Conservation (phyloP, 2,888 invertebrate genomes). For the Rhimphoctona megacephalus region DNA sequence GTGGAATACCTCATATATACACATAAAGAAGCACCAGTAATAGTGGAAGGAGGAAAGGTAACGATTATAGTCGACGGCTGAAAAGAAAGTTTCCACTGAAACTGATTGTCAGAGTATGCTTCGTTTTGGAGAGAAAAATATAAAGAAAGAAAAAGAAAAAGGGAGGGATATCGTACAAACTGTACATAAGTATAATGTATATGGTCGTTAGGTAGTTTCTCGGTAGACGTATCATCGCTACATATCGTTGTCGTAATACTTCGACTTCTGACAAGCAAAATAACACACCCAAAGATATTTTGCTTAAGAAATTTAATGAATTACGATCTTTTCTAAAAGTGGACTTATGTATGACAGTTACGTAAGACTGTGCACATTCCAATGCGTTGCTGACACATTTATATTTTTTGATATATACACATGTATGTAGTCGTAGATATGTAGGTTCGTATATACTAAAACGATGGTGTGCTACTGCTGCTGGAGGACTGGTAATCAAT, state of each 20-base stretch:
- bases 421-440: neutral
- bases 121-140: constrained; percentile 31
- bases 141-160: neutral
- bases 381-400: constrained; percentile 26
- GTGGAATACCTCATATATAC: too few species aligned
- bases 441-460: constrained; percentile 29
- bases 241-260: constrained; percentile 12
- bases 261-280: constrained; percentile 4
- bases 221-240: constrained; percentile 22
- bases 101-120: constrained; percentile 37
- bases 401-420: neutral
- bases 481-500: constrained; percentile 77
- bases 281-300: neutral
- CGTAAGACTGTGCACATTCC: constrained; percentile 28
- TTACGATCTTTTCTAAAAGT: constrained; percentile 5
- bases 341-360: neutral
- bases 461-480: constrained; percentile 35
- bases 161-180: neutral
- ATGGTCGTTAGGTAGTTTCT: constrained; percentile 50
- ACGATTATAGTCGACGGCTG: constrained; percentile 42
- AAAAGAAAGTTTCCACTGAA: constrained; percentile 45
- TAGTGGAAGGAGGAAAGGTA: constrained; percentile 11
- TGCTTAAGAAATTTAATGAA: neutral
- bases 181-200: constrained; percentile 9
- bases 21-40: constrained; percentile 18